phyloP scores from a whole-genome alignment of 2,113 vertebrate species.

The Stomatorhinus ivindoensis region DNA sequence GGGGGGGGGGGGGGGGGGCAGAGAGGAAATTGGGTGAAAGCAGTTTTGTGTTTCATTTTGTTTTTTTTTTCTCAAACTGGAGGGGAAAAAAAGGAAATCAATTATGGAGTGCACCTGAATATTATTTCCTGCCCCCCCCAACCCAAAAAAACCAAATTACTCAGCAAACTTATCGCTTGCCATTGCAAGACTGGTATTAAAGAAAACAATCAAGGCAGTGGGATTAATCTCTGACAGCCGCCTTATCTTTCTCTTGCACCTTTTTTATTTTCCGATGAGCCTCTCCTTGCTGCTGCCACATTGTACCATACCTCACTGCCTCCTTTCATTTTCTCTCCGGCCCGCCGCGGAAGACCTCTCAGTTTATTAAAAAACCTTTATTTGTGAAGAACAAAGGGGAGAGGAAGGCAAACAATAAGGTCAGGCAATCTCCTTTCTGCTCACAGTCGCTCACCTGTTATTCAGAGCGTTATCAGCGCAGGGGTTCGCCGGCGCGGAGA shows the following conservation, averaged over 20 bases:
- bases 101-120: slow-evolving; percentile 99
- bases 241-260: slow-evolving; percentile 99
- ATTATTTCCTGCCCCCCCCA: slow-evolving; percentile 79
- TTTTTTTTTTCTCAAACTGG: slow-evolving; percentile 65
- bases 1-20: slow-evolving; percentile 47
- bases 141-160: slow-evolving; percentile 96
- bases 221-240: slow-evolving; percentile 99
- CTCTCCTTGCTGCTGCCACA: slow-evolving; percentile 85
- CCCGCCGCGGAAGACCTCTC: slow-evolving; percentile 90
- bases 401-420: slow-evolving; percentile 98
- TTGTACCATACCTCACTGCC: slow-evolving; percentile 98
- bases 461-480: slow-evolving; percentile 89
- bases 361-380: slow-evolving; percentile 99
- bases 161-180: slow-evolving; percentile 99
- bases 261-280: slow-evolving; percentile 99
- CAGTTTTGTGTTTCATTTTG: slow-evolving; percentile 69
- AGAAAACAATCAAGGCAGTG: slow-evolving; percentile 99
- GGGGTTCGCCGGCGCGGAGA: slow-evolving; percentile 66
- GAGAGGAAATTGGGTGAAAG: slow-evolving; percentile 64
- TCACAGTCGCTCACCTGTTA: slow-evolving; percentile 99
- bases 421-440: slow-evolving; percentile 97
- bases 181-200: slow-evolving; percentile 99
- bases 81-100: slow-evolving; percentile 80
- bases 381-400: slow-evolving; percentile 99
- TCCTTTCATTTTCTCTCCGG: slow-evolving; percentile 98